phyloP scores from a whole-genome alignment of 2,888 invertebrate species.

The Acleris cristana region DNA sequence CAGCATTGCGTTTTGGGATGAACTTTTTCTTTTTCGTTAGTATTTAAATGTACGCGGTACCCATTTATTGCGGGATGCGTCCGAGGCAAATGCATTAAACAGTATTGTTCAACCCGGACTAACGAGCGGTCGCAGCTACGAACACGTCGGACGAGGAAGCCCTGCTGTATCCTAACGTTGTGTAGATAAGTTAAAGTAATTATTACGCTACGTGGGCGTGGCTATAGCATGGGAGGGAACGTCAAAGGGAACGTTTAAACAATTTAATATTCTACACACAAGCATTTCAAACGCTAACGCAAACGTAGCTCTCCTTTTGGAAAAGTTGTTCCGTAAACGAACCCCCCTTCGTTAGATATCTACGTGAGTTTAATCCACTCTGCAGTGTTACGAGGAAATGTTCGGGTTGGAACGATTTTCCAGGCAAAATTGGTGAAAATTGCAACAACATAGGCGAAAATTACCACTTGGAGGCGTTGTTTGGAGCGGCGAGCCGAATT shows the following conservation, averaged over 20 bases:
- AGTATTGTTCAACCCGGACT: conserved; percentile 49
- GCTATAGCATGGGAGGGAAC: conserved; percentile 62
- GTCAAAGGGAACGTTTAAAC: conserved; percentile 81
- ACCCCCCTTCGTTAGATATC: conserved; percentile 82
- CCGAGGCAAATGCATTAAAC: conserved; percentile 52
- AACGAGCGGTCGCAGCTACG: conserved; percentile 27
- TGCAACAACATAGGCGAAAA: conserved; percentile 80
- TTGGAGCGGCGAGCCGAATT: conserved; percentile 66
- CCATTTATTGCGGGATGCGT: conserved; percentile 53
- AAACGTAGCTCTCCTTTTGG: conserved; percentile 77
- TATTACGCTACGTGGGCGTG: conserved; percentile 72
- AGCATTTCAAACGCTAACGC: conserved; percentile 80
- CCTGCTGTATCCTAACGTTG: conserved; percentile 57
- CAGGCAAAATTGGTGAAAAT: conserved; percentile 78
- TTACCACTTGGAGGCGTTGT: conserved; percentile 77
- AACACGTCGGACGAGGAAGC: conserved; percentile 52
- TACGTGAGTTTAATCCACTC: conserved; percentile 82
- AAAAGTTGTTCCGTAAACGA: conserved; percentile 80
- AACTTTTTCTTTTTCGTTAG: conserved; percentile 56
- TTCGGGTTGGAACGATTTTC: conserved; percentile 70
- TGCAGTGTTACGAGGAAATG: conserved; percentile 57
- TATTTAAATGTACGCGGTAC: conserved; percentile 58
- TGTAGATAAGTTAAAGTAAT: conserved; percentile 73
- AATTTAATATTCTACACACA: conserved; percentile 83
- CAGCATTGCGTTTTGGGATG: conserved; percentile 61